Evolutionary conservation across 2,113 vertebrate species (phyloP).

Genomic region (Ivindomyrus marchei): DNA sequence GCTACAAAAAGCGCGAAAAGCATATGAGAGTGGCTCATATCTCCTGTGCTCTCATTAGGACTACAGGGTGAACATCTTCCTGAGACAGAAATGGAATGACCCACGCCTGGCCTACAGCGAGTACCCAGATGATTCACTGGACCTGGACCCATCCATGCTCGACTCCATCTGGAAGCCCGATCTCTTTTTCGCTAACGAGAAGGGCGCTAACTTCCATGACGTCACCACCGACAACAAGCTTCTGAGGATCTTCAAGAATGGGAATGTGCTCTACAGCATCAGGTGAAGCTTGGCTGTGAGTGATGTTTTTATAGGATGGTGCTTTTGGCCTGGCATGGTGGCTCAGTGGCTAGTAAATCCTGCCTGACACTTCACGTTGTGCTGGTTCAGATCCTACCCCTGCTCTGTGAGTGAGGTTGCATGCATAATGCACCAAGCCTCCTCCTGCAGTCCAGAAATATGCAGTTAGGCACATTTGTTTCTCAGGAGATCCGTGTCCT

Average conservation of each 20-base stretch:
- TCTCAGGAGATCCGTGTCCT: not conserved
- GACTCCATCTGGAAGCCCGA: conserved; percentile 99
- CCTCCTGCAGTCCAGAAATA: not conserved
- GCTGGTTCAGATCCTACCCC: not conserved
- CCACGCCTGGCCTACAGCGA: conserved; percentile 94
- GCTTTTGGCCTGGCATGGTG: not conserved
- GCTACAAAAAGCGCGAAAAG: no score
- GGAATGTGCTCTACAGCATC: conserved; percentile 95
- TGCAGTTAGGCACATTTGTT: not conserved
- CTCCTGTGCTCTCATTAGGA: conserved; percentile 74
- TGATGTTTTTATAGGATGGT: not conserved
- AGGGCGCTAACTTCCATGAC: conserved; percentile 97
- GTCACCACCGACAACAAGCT: conserved; percentile 98
- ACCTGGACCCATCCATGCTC: conserved; percentile 97
- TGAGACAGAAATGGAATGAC: conserved; percentile 97
- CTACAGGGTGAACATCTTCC: conserved; percentile 99
- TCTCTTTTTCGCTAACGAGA: conserved; percentile 98
- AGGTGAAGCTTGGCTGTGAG: conserved; percentile 59
- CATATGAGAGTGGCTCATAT: not conserved
- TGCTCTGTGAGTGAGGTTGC: not conserved
- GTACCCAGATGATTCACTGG: conserved; percentile 92
- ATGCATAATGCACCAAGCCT: not conserved
- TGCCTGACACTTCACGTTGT: not conserved
- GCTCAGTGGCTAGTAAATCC: not conserved
- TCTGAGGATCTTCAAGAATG: conserved; percentile 93